Percentiles rank a stretch among this genome's conserved stretches.
phyloP scores from a whole-genome alignment of 92 coral and sea anemone genomes.

The Muricea muricata region DNA sequence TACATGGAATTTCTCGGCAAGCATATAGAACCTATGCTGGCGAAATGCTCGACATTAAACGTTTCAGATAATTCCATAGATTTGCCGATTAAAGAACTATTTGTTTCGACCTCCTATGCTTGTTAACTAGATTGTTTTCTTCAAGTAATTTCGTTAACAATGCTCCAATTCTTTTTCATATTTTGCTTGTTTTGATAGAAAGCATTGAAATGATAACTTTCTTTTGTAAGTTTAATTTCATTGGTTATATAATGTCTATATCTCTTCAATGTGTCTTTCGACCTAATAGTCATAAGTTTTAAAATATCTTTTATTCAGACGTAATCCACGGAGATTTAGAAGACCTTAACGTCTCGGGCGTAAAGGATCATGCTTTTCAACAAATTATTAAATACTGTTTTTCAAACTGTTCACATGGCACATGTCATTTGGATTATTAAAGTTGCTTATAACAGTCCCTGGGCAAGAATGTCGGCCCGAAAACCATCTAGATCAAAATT shows the following conservation, averaged over 20 bases:
- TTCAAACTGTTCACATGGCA: constrained; percentile 59
- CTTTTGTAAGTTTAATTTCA: constrained; percentile 53
- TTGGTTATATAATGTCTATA: constrained; percentile 52
- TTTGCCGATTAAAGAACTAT: constrained; percentile 8
- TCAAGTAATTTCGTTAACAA: constrained; percentile 25
- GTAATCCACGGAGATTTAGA: constrained; percentile 11
- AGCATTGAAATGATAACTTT: constrained; percentile 34
- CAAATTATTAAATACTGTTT: constrained; percentile 45
- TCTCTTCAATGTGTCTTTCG: constrained; percentile 37
- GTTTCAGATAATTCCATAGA: constrained; percentile 21
- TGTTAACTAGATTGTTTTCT: constrained; percentile 19
- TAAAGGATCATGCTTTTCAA: constrained; percentile 60
- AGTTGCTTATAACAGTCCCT: constrained; percentile 50
- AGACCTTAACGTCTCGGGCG: constrained; percentile 12
- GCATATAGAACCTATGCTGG: constrained; percentile 16
- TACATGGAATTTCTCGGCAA: constrained; percentile 35
- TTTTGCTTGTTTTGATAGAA: neutral
- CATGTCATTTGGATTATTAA: constrained; percentile 54
- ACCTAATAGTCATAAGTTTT: constrained; percentile 48
- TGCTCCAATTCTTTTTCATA: constrained; percentile 19
- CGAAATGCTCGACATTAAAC: constrained; percentile 40
- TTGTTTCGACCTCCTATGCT: constrained; percentile 4
- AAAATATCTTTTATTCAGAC: constrained; percentile 30
- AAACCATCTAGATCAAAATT: constrained; percentile 22
- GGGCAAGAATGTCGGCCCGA: constrained; percentile 42